These are phyloP conservation scores for Anarhynchus alexandrinus DNA, from an alignment of 2,113 vertebrate genomes.

Conservation along the genomic window DNA sequence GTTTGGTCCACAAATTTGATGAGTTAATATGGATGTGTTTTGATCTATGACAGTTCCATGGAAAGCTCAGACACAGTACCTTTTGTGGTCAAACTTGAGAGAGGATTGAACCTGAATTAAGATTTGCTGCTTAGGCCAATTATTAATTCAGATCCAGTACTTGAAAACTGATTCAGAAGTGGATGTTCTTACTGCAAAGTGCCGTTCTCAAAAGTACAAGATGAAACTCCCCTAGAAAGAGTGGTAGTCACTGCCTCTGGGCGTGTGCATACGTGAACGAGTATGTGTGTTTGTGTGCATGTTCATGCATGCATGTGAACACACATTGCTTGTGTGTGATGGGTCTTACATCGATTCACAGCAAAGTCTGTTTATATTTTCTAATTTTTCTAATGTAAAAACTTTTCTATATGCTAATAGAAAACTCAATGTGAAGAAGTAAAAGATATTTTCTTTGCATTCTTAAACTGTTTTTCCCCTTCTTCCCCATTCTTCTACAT, in stretches of 20 bases:
- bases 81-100: background rate
- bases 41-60: background rate
- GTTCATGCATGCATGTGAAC: background rate
- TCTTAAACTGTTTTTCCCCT: background rate
- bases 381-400: background rate
- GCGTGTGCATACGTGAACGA: accelerated
- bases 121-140: background rate
- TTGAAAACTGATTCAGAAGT: background rate
- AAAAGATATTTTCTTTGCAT: background rate
- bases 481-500: background rate
- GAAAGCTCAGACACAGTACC: background rate
- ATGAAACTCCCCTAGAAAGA: background rate
- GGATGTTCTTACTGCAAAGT: background rate
- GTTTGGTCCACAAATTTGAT: background rate
- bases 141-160: background rate
- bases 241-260: background rate
- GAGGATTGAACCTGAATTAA: background rate
- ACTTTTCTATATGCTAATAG: background rate
- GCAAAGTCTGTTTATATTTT: background rate
- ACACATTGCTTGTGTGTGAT: background rate
- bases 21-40: background rate
- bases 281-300: background rate
- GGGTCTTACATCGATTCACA: background rate
- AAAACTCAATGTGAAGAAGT: background rate
- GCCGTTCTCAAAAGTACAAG: background rate